Percentiles rank a stretch among this genome's conserved stretches.
These are phyloP conservation scores for Phocides pigmalion DNA, from an alignment of 1,140 invertebrate genomes.

Conservation along the genomic window DNA sequence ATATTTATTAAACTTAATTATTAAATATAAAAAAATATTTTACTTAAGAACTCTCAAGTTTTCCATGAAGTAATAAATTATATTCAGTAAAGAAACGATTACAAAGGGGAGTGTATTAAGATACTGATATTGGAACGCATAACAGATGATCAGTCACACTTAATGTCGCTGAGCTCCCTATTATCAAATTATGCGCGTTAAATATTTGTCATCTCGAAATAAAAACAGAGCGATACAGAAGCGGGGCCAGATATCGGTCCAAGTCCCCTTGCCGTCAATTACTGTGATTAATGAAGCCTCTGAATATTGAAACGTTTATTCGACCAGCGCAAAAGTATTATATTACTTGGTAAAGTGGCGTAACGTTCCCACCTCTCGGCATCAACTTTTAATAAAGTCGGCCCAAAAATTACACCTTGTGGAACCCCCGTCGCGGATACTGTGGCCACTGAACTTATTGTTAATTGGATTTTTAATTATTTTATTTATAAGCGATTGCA, in stretches of 20 bases:
- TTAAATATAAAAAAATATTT: neutral
- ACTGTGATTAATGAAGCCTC: slow-evolving; percentile 77
- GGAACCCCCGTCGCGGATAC: slow-evolving; percentile 23
- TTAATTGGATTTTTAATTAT: slow-evolving; percentile 35
- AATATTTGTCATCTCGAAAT: slow-evolving; percentile 57
- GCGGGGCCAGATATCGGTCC: slow-evolving; percentile 52
- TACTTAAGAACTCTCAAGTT: neutral
- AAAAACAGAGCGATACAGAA: slow-evolving; percentile 55
- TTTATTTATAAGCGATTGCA: slow-evolving; percentile 14
- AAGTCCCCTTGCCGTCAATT: slow-evolving; percentile 77
- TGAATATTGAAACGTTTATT: slow-evolving; percentile 81
- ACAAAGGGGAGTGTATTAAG: slow-evolving; percentile 12
- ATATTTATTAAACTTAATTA: neutral
- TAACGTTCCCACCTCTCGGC: slow-evolving; percentile 47
- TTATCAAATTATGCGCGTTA: slow-evolving; percentile 55
- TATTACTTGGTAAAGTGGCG: slow-evolving; percentile 64
- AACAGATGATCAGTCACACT: slow-evolving; percentile 19
- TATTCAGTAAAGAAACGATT: neutral
- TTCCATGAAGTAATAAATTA: neutral
- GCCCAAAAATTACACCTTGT: slow-evolving; percentile 49
- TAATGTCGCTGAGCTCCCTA: slow-evolving; percentile 33
- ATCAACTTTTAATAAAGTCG: slow-evolving; percentile 75
- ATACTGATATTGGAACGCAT: slow-evolving; percentile 8
- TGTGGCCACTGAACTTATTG: slow-evolving; percentile 32
- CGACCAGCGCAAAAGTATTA: slow-evolving; percentile 72